phyloP scores from a whole-genome alignment of 2,113 vertebrate genomes.

The Cinclus mexicanus region DNA sequence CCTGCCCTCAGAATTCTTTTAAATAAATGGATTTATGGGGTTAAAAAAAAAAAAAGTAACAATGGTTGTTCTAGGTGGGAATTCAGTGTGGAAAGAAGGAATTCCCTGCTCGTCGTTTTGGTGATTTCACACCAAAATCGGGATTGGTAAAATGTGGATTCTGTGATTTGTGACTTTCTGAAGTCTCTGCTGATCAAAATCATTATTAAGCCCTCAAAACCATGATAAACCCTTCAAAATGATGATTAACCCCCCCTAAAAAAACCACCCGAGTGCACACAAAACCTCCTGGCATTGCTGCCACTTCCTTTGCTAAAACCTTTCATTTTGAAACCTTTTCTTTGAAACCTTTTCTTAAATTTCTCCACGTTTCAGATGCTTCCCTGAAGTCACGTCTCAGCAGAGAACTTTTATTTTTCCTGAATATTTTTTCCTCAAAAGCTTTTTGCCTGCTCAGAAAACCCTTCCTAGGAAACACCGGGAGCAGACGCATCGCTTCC shows the following conservation, averaged over 20 bases:
- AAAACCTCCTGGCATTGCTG: fast-evolving
- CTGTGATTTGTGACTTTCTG: fast-evolving
- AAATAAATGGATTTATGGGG: fast-evolving
- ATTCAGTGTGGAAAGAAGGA: fast-evolving
- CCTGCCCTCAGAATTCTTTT: neutral
- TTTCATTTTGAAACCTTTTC: neutral
- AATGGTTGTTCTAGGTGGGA: neutral
- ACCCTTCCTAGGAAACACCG: neutral
- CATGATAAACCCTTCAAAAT: fast-evolving
- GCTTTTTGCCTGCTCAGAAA: neutral
- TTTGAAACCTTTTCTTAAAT: neutral
- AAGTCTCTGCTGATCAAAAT: too few species aligned
- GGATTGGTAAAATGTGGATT: neutral
- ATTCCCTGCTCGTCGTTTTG: fast-evolving
- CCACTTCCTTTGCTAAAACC: neutral
- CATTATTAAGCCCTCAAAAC: fast-evolving
- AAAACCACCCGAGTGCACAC: fast-evolving
- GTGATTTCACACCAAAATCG: fast-evolving
- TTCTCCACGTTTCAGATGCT: neutral
- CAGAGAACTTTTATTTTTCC: neutral
- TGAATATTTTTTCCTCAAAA: neutral
- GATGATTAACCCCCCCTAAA: fast-evolving
- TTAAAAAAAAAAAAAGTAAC: fast-evolving
- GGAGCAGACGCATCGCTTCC: fast-evolving
- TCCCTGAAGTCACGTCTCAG: neutral